phyloP scores from a whole-genome alignment of 2,888 invertebrate genomes.

The Aleiodes testaceus region DNA sequence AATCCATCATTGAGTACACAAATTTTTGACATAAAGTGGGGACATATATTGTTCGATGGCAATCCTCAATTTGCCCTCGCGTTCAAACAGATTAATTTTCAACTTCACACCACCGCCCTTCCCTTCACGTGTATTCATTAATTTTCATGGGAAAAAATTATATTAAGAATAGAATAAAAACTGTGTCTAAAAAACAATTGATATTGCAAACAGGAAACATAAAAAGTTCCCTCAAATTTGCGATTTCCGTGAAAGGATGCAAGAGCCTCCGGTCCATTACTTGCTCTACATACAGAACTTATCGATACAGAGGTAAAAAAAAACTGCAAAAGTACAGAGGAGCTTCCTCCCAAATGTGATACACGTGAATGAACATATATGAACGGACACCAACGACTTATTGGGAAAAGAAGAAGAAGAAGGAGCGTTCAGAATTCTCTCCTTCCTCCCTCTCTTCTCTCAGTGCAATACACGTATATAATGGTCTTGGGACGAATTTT shows the following conservation, averaged over 20 bases:
- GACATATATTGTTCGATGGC: too few species aligned
- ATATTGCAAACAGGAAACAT: constrained; percentile 27
- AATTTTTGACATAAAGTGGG: too few species aligned
- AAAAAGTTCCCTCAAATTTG: constrained; percentile 58
- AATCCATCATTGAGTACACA: too few species aligned
- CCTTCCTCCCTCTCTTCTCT: not conserved
- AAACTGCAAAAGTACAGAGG: not conserved
- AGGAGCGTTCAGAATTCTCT: not conserved
- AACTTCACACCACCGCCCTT: too few species aligned
- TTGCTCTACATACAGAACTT: constrained; percentile 34
- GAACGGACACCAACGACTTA: constrained; percentile 22
- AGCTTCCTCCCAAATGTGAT: not conserved
- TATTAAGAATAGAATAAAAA: not conserved
- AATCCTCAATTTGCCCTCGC: too few species aligned
- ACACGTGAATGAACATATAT: constrained; percentile 26
- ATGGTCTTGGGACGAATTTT: constrained; percentile 59
- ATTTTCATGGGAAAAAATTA: too few species aligned
- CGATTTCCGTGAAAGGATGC: constrained; percentile 54
- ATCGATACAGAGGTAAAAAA: constrained; percentile 18
- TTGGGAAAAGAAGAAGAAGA: constrained; percentile 1
- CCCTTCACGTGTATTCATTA: too few species aligned
- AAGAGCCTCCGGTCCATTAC: constrained; percentile 53
- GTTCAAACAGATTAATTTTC: too few species aligned
- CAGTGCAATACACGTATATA: constrained; percentile 54
- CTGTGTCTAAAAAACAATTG: not conserved